Evolutionary conservation across 2,797 vertebrate genomes (phyloP), one percentile per base, ranked within the genome.

Genomic region (Nothura maculosa): DNA sequence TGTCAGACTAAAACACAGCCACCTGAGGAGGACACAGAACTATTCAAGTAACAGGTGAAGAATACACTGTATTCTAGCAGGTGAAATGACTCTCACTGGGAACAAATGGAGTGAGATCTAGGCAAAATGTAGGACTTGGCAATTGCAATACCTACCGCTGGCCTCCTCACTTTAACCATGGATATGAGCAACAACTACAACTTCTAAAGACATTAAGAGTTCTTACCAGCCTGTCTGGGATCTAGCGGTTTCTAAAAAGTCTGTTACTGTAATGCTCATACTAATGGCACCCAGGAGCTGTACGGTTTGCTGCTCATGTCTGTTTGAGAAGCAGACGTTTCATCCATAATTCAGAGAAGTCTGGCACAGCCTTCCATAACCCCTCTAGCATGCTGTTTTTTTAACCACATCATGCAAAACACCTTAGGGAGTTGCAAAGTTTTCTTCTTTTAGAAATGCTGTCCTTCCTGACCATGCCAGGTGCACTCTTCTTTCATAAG

Each of bases 281-380:
- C 66, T 45, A 62, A 72, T 61, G 38, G 54, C 60, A 87, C 47
- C 19, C 43, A 79, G 74, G n/a, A 91, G 75, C 90, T 84, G 70
- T 6, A 36, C 50, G 6, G 57, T 61, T 25, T 81, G 70, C 61
- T 75, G 60, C 52, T 83, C 2, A 0, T 60, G 69, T 55, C 69
- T 67, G 34, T 32, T 48, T 67, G 78, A 61, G 85, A 75, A 87
- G 67, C 80, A 94, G 80, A 69, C 78, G n/a, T 20, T 72, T 70
- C 87, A 87, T 64, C 72, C 83, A 82, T 85, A 80, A 91, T 74
- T 91, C 89, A 92, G 10, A 45, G 7, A 34, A 91, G 70, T n/a
- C 61, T 93, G 89, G 47, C 67, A 78, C 12, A 63, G 63, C 63
- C 57, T 88, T 74, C 89, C 70, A 47, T 5, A 84, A 70, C 48